Evolutionary conservation across 1,140 invertebrate genomes (phyloP).

Genomic region (Zeugodacus cucurbitae): DNA sequence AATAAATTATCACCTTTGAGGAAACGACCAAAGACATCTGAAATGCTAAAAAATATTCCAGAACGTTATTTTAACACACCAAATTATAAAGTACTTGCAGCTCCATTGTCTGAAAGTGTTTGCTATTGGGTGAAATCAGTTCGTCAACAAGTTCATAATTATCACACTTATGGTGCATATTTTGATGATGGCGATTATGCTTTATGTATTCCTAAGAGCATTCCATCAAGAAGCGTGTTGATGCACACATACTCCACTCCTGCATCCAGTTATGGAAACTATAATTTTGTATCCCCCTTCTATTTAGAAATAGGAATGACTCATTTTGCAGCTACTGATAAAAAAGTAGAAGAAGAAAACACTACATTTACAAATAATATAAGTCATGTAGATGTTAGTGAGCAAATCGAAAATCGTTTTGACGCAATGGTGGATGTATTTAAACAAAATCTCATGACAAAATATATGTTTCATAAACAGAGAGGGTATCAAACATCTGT

Average conservation of each 20-base stretch:
- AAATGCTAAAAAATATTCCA: background rate
- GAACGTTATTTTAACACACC: background rate
- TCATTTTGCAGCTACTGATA: constrained; percentile 13
- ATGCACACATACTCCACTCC: background rate
- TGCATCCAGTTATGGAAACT: background rate
- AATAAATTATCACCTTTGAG: background rate
- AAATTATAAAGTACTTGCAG: background rate
- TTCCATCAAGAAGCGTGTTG: constrained; percentile 49
- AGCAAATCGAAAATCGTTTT: background rate
- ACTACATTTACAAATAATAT: background rate
- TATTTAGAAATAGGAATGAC: background rate
- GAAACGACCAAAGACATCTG: constrained; percentile 3
- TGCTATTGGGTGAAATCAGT: constrained; percentile 59
- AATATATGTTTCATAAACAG: constrained; percentile 3
- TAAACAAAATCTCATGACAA: constrained; percentile 43
- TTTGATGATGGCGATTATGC: constrained; percentile 5
- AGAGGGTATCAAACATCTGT: background rate
- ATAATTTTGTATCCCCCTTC: background rate
- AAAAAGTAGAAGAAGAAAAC: background rate
- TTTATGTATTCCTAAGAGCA: constrained; percentile 52
- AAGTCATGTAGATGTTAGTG: background rate
- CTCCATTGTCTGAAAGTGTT: constrained; percentile 59
- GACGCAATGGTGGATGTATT: constrained; percentile 42
- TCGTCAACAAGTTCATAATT: constrained; percentile 52
- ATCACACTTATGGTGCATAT: constrained; percentile 17